Percentiles rank a stretch among this genome's conserved stretches.
These are phyloP conservation scores for Drosophila gunungcola DNA, from an alignment of 1,140 invertebrate species.

Conservation along the genomic window DNA sequence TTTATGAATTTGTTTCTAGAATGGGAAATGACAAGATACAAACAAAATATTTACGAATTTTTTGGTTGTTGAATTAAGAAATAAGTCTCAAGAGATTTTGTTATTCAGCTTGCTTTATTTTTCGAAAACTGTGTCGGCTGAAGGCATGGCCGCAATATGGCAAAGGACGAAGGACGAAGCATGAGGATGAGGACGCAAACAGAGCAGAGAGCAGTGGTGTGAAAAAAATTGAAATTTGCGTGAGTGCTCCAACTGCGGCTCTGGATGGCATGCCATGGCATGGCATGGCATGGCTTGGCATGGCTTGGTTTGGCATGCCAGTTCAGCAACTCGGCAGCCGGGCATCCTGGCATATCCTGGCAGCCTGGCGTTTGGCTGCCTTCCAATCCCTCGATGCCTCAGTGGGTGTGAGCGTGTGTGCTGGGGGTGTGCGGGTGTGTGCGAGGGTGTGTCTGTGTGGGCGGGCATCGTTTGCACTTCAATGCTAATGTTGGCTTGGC, in stretches of 20 bases:
- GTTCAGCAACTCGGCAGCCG: constrained; percentile 30
- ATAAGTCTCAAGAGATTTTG: too few relatives aligned
- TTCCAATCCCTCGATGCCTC: constrained; percentile 41
- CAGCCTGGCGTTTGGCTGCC: constrained; percentile 50
- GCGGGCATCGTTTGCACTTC: constrained; percentile 82
- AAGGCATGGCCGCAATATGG: constrained; percentile 66
- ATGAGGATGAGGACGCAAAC: constrained; percentile 60
- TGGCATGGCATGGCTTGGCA: constrained; percentile 7
- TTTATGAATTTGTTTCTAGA: too few relatives aligned
- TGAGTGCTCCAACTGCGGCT: constrained; percentile 80
- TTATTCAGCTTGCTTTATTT: too few relatives aligned
- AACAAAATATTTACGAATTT: too few relatives aligned
- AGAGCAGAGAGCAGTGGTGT: constrained; percentile 70
- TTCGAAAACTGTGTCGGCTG: constrained; percentile 39
- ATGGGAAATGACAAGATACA: too few relatives aligned
- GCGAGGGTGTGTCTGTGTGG: constrained; percentile 66
- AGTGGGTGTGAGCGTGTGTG: constrained; percentile 16
- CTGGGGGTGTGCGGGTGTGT: constrained; percentile 53
- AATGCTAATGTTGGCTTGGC: constrained; percentile 84
- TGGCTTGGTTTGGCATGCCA: background rate
- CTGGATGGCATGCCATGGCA: constrained; percentile 33
- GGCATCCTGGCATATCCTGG: constrained; percentile 20
- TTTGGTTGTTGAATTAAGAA: too few relatives aligned
- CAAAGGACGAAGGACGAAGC: constrained; percentile 44
- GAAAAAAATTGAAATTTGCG: constrained; percentile 84